phyloP scores from a whole-genome alignment of 2,113 vertebrate species.

The Plecotus auritus region DNA sequence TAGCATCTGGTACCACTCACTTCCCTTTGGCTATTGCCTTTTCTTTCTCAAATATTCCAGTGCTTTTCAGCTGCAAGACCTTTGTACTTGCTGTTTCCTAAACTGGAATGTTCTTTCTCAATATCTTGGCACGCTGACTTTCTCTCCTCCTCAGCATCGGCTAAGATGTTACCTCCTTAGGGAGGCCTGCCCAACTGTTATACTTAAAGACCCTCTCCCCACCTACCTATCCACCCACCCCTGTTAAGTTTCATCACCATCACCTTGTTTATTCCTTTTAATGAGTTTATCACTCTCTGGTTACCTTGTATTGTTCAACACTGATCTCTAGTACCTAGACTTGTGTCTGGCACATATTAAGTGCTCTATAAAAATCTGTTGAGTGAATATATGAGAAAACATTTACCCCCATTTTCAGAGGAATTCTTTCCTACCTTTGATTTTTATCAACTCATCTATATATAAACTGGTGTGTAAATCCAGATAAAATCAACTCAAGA shows the following conservation, averaged over 20 bases:
- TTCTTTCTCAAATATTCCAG: neutral
- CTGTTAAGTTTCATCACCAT: neutral
- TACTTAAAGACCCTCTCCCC: neutral
- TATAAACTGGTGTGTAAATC: neutral
- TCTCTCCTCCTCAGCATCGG: neutral
- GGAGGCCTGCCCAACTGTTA: neutral
- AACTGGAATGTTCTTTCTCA: neutral
- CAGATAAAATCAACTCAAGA: slow-evolving; percentile 1
- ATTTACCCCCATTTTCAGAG: neutral
- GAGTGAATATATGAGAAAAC: neutral
- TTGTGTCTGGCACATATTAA: neutral
- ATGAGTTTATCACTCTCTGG: neutral
- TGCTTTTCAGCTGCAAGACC: neutral
- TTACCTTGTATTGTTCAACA: neutral
- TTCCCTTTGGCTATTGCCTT: neutral
- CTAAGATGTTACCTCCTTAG: neutral
- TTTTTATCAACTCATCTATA: neutral
- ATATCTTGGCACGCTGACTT: neutral
- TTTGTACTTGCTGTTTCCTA: neutral
- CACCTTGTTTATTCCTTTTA: neutral
- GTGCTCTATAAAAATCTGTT: neutral
- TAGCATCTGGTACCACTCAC: neutral
- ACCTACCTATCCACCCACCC: no score
- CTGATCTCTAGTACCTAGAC: neutral
- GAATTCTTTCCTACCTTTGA: slow-evolving; percentile 10